Evolutionary conservation across 64 coral and sea anemone genomes (phyloP).

Genomic region (Acropora tenuis): DNA sequence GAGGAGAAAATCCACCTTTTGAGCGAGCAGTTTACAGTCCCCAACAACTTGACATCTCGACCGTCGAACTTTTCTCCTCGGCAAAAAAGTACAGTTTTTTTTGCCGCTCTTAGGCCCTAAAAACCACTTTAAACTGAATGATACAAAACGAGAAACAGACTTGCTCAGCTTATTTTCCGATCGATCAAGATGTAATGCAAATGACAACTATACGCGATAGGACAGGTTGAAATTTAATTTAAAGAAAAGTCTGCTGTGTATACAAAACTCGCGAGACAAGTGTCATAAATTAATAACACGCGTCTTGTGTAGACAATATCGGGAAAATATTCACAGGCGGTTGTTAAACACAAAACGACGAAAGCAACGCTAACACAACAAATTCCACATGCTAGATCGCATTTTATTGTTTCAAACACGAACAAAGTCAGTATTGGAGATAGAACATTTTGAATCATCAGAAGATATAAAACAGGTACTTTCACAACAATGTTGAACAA

Average conservation of each 20-base stretch:
- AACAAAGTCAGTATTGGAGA: neutral
- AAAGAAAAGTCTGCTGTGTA: neutral
- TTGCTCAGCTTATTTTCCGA: neutral
- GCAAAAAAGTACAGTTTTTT: neutral
- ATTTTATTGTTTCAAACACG: neutral
- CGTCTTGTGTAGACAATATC: neutral
- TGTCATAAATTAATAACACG: constrained; percentile 36
- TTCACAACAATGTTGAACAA: neutral
- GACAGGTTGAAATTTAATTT: neutral
- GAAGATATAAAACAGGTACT: neutral
- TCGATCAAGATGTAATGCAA: constrained; percentile 7
- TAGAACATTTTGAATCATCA: neutral
- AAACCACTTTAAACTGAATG: neutral
- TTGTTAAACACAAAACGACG: neutral
- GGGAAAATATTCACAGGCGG: neutral
- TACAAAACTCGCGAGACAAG: neutral
- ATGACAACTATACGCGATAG: neutral
- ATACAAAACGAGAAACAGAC: neutral
- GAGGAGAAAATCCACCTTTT: neutral
- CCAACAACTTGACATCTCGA: neutral
- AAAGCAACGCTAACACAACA: neutral
- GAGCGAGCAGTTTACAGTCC: neutral
- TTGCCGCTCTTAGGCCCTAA: neutral
- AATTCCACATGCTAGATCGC: neutral
- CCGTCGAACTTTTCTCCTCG: constrained; percentile 1